phyloP scores from a whole-genome alignment of 2,113 vertebrate genomes.

The Meriones unguiculatus region DNA sequence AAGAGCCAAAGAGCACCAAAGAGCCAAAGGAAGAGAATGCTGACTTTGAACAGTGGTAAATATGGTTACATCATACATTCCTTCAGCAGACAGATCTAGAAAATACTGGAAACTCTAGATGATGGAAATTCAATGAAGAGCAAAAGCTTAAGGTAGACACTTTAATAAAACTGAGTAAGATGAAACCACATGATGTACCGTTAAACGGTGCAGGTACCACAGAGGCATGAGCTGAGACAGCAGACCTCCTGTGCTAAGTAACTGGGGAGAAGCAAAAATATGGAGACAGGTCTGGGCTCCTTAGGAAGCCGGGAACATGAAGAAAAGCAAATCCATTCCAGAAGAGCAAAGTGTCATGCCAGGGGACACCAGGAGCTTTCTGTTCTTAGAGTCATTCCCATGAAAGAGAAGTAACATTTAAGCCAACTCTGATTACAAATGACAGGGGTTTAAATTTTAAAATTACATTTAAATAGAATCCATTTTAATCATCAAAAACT shows the following conservation, averaged over 20 bases:
- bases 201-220: background rate
- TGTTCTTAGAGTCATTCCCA: background rate
- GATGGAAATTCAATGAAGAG: background rate
- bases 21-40: conserved; percentile 1
- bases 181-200: background rate
- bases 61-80: background rate
- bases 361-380: background rate
- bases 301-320: background rate
- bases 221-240: background rate
- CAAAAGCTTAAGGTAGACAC: background rate
- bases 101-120: background rate
- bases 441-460: conserved; percentile 7
- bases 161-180: background rate
- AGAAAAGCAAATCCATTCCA: background rate
- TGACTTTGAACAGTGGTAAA: background rate
- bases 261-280: background rate
- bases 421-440: background rate
- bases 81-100: background rate
- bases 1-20: background rate
- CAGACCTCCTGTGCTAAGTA: background rate
- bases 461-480: background rate
- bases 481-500: conserved; percentile 37
- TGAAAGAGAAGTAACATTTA: background rate
- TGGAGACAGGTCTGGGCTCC: background rate
- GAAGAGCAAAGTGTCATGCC: background rate